These are phyloP conservation scores for Bombus haemorrhoidalis DNA, from an alignment of 1,140 invertebrate genomes.

Conservation along the genomic window DNA sequence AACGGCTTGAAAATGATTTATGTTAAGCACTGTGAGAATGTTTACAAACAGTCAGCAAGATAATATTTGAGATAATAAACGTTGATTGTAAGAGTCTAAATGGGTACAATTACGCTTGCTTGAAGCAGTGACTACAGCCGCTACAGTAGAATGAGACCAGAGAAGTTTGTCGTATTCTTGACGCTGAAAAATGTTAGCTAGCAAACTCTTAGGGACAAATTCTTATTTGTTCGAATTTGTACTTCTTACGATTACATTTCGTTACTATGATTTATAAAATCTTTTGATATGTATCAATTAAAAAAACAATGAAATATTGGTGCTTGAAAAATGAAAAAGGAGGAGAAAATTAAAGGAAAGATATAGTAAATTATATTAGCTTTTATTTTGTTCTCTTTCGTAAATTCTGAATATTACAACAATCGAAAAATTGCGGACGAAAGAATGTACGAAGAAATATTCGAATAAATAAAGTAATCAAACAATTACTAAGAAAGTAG, in stretches of 20 bases:
- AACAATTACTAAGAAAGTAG: neutral
- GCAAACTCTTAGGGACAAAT: neutral
- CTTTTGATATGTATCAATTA: neutral
- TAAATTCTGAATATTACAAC: no score
- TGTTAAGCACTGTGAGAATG: neutral
- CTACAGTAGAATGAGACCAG: neutral
- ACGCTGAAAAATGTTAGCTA: neutral
- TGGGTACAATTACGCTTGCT: slow-evolving; percentile 6
- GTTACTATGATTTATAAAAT: neutral
- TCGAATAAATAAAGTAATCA: neutral
- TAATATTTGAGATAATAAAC: slow-evolving; percentile 10
- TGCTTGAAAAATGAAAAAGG: neutral
- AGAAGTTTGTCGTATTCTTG: neutral
- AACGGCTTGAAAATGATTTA: neutral
- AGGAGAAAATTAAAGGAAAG: neutral
- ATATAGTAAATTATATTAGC: neutral
- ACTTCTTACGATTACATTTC: neutral
- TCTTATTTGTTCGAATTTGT: neutral
- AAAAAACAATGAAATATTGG: neutral
- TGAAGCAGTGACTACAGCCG: neutral
- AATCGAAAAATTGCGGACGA: no score
- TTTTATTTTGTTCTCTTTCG: neutral
- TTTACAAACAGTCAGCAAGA: slow-evolving; percentile 6
- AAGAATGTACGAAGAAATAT: neutral
- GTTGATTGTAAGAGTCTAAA: neutral